Evolutionary conservation across 1,140 invertebrate species (phyloP), one percentile per base, ranked within the genome.

Genomic region (Arion vulgaris): DNA sequence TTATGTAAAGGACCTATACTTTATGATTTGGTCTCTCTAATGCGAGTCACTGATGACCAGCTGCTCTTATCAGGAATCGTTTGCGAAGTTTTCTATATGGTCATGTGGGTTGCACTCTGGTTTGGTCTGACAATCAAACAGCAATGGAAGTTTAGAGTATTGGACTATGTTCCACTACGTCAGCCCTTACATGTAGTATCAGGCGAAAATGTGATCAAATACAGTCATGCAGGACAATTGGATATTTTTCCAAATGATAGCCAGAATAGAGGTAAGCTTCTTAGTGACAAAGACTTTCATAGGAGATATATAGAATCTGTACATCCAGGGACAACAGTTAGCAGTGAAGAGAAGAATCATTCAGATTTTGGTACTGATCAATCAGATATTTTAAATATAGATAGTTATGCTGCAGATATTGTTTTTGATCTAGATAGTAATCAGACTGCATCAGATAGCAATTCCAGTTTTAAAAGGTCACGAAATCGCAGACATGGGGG

Each of bases 51-150:
- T 26, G 83, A 80, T 32, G 87, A 88, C 51, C 49, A 73, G 9
- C 78, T 90, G 19, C 73, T 90, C 19, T 74, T 90, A 34, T 81
- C 86, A 4, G 86, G 85, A 66, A 80, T 90, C 36, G 81, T 90
- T 38, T 66, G 87, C 28, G 89, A 90, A 68, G 89, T 89, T 13
- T 80, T 80, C 38, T 89, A 89, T 74, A 86, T 90, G 86, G 83
- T 89, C 15, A 79, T 85, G 41, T 90, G 89, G 89, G 85, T 90
- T 45, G 81, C 83, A 23, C 80, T 90, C 1, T 90, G 89, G 89
- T 90, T 88, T 51, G 84, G 86, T 23, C 75, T 90, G 4, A 90
- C 89, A 2, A 72, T 90, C 38, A 90, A 90, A 80, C 89, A 90
- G 72, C 81, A 85, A 57, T 90, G 89, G 89, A 84, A 88, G 80